Conservation (phyloP, 2,888 invertebrate species). For the Phengaris alcon region DNA sequence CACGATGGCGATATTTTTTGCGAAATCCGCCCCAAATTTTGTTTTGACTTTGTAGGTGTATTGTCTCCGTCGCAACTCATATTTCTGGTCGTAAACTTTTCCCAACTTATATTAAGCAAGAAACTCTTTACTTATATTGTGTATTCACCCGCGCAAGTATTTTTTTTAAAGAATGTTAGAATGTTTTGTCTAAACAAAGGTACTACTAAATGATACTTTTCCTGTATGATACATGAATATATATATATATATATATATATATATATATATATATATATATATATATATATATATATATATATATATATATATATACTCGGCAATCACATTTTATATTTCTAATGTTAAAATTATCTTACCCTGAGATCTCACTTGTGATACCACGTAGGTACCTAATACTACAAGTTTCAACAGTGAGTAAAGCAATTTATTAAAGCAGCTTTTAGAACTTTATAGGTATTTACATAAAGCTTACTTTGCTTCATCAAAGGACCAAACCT, state of each 20-base stretch:
- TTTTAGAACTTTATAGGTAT: not conserved
- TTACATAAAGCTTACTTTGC: not conserved
- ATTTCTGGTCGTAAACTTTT: conserved; percentile 12
- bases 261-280: no score
- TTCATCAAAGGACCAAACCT: not conserved
- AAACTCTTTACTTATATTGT: not conserved
- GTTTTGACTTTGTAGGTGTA: not conserved
- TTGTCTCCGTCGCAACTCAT: not conserved
- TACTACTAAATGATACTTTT: not conserved
- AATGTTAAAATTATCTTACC: no score
- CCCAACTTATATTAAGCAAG: conserved; percentile 1
- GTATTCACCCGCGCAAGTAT: not conserved
- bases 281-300: no score
- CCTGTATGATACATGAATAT: no score
- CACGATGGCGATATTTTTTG: conserved; percentile 9
- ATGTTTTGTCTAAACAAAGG: not conserved
- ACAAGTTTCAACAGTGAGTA: not conserved
- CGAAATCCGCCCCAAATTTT: conserved; percentile 8
- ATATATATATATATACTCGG: no score
- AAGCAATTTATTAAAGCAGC: not conserved
- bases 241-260: no score
- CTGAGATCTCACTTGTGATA: no score
- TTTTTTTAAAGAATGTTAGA: not conserved
- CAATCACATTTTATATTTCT: no score
- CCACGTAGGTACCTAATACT: no score